These are phyloP conservation scores for Atrina japonica DNA, from an alignment of 2,888 invertebrate genomes.

Conservation along the genomic window DNA sequence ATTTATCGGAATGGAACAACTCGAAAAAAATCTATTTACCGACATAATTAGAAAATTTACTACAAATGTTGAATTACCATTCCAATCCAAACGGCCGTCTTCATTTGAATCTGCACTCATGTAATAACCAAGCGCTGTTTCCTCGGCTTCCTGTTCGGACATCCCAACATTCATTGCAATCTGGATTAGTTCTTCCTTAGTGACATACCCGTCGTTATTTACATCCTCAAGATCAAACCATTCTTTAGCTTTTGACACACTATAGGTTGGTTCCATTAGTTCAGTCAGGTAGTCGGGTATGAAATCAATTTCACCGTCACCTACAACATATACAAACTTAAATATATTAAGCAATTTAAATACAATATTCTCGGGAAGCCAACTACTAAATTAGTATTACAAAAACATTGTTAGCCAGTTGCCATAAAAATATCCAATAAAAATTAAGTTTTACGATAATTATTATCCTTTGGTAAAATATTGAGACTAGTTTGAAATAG, in stretches of 20 bases:
- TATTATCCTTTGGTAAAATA: neutral
- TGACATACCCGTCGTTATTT: slow-evolving; percentile 66
- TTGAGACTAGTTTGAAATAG: neutral
- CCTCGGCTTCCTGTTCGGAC: slow-evolving; percentile 59
- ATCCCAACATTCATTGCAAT: slow-evolving; percentile 67
- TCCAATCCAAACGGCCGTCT: slow-evolving; percentile 66
- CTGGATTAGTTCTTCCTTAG: slow-evolving; percentile 64
- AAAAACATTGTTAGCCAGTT: too few relatives aligned
- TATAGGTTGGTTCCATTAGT: slow-evolving; percentile 65
- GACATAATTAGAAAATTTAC: too few relatives aligned
- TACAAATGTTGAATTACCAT: slow-evolving; percentile 60
- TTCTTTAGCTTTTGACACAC: slow-evolving; percentile 62
- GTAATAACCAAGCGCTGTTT: slow-evolving; percentile 66
- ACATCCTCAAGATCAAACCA: slow-evolving; percentile 73
- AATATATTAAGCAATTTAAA: neutral
- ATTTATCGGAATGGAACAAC: too few relatives aligned
- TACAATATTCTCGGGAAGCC: too few relatives aligned
- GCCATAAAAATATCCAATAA: too few relatives aligned
- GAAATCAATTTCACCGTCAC: slow-evolving; percentile 70
- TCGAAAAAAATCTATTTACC: too few relatives aligned
- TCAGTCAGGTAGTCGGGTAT: slow-evolving; percentile 72
- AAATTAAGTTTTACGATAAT: too few relatives aligned
- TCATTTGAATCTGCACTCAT: slow-evolving; percentile 67
- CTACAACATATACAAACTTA: slow-evolving; percentile 38
- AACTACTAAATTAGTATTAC: too few relatives aligned